Evolutionary conservation across 1,140 invertebrate genomes (phyloP).

Genomic region (Bombus haemorrhoidalis): DNA sequence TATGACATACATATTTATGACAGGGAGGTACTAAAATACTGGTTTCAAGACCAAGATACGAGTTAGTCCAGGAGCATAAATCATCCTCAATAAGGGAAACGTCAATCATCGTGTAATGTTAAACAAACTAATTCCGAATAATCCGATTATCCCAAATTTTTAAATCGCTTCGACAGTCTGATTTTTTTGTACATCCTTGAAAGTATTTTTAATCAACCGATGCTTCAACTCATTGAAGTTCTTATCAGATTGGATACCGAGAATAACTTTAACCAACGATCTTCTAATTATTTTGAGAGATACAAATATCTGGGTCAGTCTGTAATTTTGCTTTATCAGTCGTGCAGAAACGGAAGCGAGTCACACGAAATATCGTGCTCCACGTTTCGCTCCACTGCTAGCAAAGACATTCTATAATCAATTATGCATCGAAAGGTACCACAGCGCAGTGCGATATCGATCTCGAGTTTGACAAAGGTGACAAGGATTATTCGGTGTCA

Average conservation of each 20-base stretch:
- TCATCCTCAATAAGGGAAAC: neutral
- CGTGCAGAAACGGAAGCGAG: neutral
- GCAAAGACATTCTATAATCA: neutral
- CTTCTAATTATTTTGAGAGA: constrained; percentile 7
- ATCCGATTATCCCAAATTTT: neutral
- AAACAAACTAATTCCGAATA: neutral
- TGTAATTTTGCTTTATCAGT: neutral
- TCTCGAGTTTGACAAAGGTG: constrained; percentile 18
- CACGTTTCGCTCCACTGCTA: constrained; percentile 1
- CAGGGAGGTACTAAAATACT: neutral
- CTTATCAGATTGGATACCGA: neutral
- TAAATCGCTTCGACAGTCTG: neutral
- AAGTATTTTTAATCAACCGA: neutral
- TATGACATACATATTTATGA: no score
- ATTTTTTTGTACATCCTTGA: no score
- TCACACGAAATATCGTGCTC: constrained; percentile 2
- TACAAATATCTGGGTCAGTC: constrained; percentile 20
- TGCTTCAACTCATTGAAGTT: neutral
- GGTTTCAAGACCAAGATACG: neutral
- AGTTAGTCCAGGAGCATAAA: neutral
- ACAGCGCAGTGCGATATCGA: constrained; percentile 8
- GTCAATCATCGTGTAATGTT: neutral
- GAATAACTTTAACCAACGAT: neutral
- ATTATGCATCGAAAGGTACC: constrained; percentile 5
- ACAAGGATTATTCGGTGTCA: constrained; percentile 5